phyloP scores from a whole-genome alignment of 1,140 invertebrate species.

The Spodoptera frugiperda region DNA sequence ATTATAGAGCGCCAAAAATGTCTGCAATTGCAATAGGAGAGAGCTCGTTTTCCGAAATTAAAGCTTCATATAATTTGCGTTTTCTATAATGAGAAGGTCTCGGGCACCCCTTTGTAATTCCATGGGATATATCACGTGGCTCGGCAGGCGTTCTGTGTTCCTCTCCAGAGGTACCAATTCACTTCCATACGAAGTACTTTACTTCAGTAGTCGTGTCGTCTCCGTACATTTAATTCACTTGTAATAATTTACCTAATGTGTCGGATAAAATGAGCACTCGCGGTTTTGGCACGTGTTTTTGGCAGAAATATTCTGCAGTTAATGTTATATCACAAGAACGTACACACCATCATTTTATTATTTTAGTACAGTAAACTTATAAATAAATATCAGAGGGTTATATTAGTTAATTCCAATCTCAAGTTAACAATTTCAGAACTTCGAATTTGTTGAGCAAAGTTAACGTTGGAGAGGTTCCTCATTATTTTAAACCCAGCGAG shows the following conservation, averaged over 20 bases:
- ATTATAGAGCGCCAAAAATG: slow-evolving; percentile 3
- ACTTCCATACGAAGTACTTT: no score
- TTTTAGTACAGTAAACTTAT: not conserved
- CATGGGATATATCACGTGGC: slow-evolving; percentile 9
- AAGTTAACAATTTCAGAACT: slow-evolving; percentile 12
- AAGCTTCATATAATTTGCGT: slow-evolving; percentile 46
- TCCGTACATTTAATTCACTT: not conserved
- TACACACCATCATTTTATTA: no score
- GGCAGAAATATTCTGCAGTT: slow-evolving; percentile 3
- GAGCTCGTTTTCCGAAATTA: slow-evolving; percentile 32
- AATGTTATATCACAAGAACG: no score
- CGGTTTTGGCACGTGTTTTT: slow-evolving; percentile 14
- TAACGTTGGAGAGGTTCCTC: slow-evolving; percentile 2
- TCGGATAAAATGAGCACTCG: not conserved
- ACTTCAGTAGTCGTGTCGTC: not conserved
- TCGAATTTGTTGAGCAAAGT: not conserved
- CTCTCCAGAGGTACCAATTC: not conserved
- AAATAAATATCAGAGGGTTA: not conserved
- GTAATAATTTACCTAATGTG: not conserved
- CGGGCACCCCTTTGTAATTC: not conserved
- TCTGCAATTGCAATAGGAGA: slow-evolving; percentile 27
- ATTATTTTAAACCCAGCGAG: not conserved
- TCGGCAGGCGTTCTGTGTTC: not conserved
- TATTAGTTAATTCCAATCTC: slow-evolving; percentile 1
- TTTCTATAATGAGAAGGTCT: slow-evolving; percentile 29